Percentiles rank a stretch among this genome's conserved stretches.
Conservation (phyloP, 2,888 invertebrate species). For the Apamea sordens region DNA sequence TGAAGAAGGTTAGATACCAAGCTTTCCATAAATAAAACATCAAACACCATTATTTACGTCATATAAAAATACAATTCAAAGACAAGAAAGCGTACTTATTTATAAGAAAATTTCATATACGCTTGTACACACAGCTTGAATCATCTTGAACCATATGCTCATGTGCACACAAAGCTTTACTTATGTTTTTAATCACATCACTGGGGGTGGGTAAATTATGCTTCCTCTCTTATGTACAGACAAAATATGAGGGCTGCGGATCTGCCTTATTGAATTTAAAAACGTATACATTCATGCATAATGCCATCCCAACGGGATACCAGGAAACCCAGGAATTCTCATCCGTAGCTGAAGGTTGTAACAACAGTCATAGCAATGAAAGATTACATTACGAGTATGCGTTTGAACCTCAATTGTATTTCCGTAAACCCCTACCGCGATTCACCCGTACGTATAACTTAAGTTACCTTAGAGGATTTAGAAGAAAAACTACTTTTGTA, state of each 20-base stretch:
- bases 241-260: constrained; percentile 27
- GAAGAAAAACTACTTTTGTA: not conserved
- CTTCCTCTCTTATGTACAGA: constrained; percentile 25
- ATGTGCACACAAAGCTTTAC: constrained; percentile 7
- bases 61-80: not conserved
- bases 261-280: constrained; percentile 48
- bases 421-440: not conserved
- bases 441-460: not conserved
- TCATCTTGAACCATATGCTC: not conserved
- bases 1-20: not conserved
- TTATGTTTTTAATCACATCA: constrained; percentile 46
- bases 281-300: constrained; percentile 20
- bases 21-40: not conserved
- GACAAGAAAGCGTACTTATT: not conserved
- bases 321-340: constrained; percentile 7
- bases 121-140: not conserved
- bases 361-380: not conserved
- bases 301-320: not conserved
- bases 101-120: not conserved
- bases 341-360: not conserved
- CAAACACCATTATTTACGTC: not conserved
- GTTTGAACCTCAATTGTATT: not conserved
- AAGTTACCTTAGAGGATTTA: not conserved
- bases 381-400: not conserved
- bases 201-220: constrained; percentile 27